Evolutionary conservation across 2,113 vertebrate species (phyloP).

Genomic region (Psophia crepitans): DNA sequence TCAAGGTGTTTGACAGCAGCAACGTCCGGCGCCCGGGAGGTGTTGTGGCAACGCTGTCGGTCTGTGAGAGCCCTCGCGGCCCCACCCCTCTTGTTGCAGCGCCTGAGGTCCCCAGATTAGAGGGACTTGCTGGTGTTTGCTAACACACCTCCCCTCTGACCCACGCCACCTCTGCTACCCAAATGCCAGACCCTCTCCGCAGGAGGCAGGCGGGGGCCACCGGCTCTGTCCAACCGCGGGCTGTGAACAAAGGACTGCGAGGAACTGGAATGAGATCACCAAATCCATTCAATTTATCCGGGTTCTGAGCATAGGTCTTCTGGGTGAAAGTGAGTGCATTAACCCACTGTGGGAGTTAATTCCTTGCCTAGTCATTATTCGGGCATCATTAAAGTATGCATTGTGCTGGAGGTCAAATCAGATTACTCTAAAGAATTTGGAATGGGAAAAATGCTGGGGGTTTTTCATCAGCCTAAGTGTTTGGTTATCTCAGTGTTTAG

Average conservation of each 20-base stretch:
- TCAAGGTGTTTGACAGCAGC: background rate
- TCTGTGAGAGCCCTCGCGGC: background rate
- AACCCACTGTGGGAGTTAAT: slow-evolving; percentile 42
- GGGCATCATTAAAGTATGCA: slow-evolving; percentile 35
- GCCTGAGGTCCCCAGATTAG: background rate
- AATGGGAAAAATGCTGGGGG: slow-evolving; percentile 47
- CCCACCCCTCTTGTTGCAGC: background rate
- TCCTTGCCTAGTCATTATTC: slow-evolving; percentile 46
- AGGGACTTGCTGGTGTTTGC: background rate
- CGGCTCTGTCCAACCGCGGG: rapidly evolving
- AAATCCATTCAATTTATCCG: slow-evolving; percentile 16
- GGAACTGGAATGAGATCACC: slow-evolving; percentile 34
- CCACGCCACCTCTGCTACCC: background rate
- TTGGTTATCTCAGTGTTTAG: slow-evolving; percentile 41
- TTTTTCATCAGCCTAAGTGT: slow-evolving; percentile 1
- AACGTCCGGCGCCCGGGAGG: background rate
- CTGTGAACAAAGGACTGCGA: background rate
- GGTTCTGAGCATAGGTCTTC: slow-evolving; percentile 35
- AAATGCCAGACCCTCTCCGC: background rate
- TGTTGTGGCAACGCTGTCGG: background rate
- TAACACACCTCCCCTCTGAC: background rate
- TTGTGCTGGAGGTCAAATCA: slow-evolving; percentile 58
- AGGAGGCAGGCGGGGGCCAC: background rate
- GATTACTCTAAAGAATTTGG: slow-evolving; percentile 58
- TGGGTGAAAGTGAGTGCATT: slow-evolving; percentile 20